Evolutionary conservation across 2,888 invertebrate genomes (phyloP), one percentile per base, ranked within the genome.

Genomic region (Scaptomyza cyrtandrae): DNA sequence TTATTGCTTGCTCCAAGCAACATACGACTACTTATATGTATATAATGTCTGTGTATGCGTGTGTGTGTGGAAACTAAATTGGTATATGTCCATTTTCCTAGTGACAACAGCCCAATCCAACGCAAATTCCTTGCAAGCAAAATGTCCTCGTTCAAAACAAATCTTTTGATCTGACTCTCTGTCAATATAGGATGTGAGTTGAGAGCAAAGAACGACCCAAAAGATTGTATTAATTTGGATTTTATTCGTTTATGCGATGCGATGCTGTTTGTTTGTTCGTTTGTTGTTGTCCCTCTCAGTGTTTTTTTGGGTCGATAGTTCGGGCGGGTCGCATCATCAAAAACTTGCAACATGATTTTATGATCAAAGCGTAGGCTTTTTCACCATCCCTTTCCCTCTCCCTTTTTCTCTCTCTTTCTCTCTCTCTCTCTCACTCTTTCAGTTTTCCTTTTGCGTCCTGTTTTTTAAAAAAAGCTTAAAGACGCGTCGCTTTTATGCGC

Each of bases 221-320:
- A 85, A 81, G 37, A 82, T 81, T 77, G 83, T 89, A 85, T 85
- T 85, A 85, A 85, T 89, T 85, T 89, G 71, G 80, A 75, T 86
- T 86, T 86, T 68, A 84, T 84, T 85, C 71, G 70, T 85, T 78
- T 72, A 62, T 61, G 60, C 55, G 61, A 33, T 67, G 59, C 6
- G 63, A 33, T 67, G 59, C 6, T 35, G 50, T 50, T 13, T n/a
- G 50, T 2, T 19, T 50, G 49, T 24, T 13, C 10, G 33, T 0
- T 7, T 1, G 2, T 16, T 3, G 1, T 9, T 5, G 39, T 41
- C 41, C 16, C 41, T 13, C 13, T 44, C 11, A 13, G 44, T 16
- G 7, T 13, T 9, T 52, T 62, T 62, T 70, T 56, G 59, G 71
- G 85, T 74, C 66, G 75, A 75, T 76, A 77, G 74, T 74, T 71